Conservation (phyloP, 2,113 vertebrate genomes). For the Neoarius graeffei region DNA sequence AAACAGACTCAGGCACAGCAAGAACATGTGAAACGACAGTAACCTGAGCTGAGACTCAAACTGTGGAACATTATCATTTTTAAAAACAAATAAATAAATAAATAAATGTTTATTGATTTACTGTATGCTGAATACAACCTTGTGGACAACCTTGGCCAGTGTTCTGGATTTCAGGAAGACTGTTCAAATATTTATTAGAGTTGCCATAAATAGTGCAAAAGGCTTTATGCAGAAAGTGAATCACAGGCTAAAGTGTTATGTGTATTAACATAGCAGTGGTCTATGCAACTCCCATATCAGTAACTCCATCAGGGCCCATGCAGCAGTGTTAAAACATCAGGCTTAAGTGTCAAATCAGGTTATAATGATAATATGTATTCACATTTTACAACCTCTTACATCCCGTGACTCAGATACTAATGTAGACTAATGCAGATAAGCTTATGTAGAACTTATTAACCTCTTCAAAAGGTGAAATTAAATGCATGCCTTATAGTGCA, state of each 20-base stretch:
- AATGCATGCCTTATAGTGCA: background rate
- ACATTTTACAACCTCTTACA: background rate
- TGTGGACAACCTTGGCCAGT: constrained; percentile 4
- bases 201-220: background rate
- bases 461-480: background rate
- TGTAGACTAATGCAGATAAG: background rate
- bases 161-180: constrained; percentile 18
- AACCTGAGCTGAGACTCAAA: background rate
- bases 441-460: background rate
- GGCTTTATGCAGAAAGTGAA: background rate
- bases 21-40: background rate
- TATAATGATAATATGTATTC: background rate
- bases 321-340: background rate
- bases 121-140: constrained; percentile 1
- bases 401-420: background rate
- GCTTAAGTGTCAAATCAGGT: background rate
- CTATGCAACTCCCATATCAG: background rate
- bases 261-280: background rate
- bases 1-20: background rate
- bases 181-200: constrained; percentile 18
- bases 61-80: background rate
- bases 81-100: no score
- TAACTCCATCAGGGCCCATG: background rate
- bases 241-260: background rate
- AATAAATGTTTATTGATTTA: background rate